Conservation (phyloP, 2,797 vertebrate genomes). For the Delichon dasypus region DNA sequence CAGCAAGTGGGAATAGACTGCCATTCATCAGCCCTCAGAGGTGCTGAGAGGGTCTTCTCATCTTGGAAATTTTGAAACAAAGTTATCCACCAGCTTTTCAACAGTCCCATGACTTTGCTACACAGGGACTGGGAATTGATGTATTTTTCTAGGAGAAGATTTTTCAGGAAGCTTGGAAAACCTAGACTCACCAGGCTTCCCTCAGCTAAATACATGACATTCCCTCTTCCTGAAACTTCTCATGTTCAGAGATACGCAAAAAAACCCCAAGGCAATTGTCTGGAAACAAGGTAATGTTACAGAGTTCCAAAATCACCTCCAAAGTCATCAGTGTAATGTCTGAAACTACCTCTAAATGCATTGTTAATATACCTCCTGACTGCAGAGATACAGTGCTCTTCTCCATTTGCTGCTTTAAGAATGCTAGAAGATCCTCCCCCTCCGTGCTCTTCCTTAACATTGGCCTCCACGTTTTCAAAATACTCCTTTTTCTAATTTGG, state of each 20-base stretch:
- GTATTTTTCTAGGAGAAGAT: conserved; percentile 18
- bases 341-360: background rate
- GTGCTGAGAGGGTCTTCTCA: conserved; percentile 51
- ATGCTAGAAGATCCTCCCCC: background rate
- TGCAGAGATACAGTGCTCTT: background rate
- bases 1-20: conserved; percentile 39
- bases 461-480: background rate
- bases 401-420: background rate
- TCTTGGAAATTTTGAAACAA: conserved; percentile 66
- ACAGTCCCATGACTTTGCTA: background rate
- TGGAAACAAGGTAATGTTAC: background rate
- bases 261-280: background rate
- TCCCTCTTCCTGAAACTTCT: background rate
- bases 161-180: conserved; percentile 34
- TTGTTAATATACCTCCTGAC: background rate
- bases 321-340: background rate
- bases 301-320: background rate
- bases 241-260: background rate
- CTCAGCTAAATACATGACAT: background rate
- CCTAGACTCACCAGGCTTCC: background rate
- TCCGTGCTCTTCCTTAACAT: background rate
- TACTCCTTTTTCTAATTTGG: background rate
- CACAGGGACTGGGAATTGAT: background rate
- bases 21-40: conserved; percentile 56
- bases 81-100: conserved; percentile 41